These are phyloP conservation scores for Argynnis bischoffii DNA, from an alignment of 2,888 invertebrate genomes.

Conservation along the genomic window DNA sequence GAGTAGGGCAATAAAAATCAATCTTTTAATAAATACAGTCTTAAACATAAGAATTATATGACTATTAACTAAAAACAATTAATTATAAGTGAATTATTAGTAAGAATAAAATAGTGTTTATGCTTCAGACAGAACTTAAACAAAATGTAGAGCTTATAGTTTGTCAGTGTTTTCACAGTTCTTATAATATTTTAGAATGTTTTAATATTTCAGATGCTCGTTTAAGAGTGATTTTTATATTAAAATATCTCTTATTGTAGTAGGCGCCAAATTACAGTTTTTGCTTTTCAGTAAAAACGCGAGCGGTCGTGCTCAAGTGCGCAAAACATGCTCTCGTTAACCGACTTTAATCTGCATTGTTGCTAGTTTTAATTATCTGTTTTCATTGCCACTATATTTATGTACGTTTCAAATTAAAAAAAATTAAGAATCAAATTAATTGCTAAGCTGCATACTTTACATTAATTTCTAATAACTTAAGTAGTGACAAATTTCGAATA, in stretches of 20 bases:
- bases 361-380: conserved; percentile 31
- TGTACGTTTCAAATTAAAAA: too few relatives aligned
- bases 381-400: conserved; percentile 4
- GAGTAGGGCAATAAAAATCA: too few relatives aligned
- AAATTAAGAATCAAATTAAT: too few relatives aligned
- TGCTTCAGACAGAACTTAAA: too few relatives aligned
- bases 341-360: conserved; percentile 31
- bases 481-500: too few relatives aligned
- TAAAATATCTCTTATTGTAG: conserved; percentile 29
- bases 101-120: too few relatives aligned
- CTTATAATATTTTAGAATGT: conserved; percentile 12
- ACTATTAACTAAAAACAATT: too few relatives aligned
- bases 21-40: too few relatives aligned
- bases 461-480: too few relatives aligned
- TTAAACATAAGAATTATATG: too few relatives aligned
- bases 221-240: conserved; percentile 27
- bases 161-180: not conserved
- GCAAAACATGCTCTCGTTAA: conserved; percentile 38
- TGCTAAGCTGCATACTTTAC: too few relatives aligned
- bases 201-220: conserved; percentile 27
- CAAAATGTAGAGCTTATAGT: conserved; percentile 6
- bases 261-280: conserved; percentile 36
- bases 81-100: too few relatives aligned
- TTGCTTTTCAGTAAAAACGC: conserved; percentile 32
- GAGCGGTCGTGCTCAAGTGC: conserved; percentile 42